Evolutionary conservation across 2,113 vertebrate species (phyloP).

Genomic region (Chauna torquata): DNA sequence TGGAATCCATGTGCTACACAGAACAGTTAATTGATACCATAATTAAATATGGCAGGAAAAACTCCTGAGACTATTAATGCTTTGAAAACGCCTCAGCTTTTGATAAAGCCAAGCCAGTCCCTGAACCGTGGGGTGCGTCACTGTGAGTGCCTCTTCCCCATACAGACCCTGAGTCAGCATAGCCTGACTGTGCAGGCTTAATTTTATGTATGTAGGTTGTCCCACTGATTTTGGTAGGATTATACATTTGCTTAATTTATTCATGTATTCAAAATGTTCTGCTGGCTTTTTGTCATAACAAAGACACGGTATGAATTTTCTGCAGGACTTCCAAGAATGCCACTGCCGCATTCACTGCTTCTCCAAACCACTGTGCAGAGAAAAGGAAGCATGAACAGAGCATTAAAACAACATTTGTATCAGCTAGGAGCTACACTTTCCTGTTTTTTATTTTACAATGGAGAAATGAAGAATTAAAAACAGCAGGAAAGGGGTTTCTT

Average conservation of each 20-base stretch:
- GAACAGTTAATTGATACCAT: background rate
- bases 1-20: background rate
- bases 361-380: background rate
- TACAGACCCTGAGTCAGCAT: accelerated
- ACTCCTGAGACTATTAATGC: background rate
- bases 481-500: constrained; percentile 72
- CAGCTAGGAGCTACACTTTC: constrained; percentile 42
- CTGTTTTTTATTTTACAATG: constrained; percentile 67
- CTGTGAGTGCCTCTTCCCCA: background rate
- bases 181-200: background rate
- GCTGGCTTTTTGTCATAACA: background rate
- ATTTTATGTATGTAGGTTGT: background rate
- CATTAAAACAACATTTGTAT: constrained; percentile 6
- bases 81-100: background rate
- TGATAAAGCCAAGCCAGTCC: background rate
- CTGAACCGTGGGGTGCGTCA: background rate
- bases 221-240: background rate
- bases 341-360: background rate
- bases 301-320: background rate
- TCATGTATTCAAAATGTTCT: background rate
- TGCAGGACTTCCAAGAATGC: background rate
- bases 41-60: background rate
- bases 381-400: constrained; percentile 26
- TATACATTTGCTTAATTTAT: background rate
- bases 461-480: constrained; percentile 38